Evolutionary conservation across 2,113 vertebrate genomes (phyloP), one percentile per base, ranked within the genome.

Genomic region (Ictidomys tridecemlineatus): DNA sequence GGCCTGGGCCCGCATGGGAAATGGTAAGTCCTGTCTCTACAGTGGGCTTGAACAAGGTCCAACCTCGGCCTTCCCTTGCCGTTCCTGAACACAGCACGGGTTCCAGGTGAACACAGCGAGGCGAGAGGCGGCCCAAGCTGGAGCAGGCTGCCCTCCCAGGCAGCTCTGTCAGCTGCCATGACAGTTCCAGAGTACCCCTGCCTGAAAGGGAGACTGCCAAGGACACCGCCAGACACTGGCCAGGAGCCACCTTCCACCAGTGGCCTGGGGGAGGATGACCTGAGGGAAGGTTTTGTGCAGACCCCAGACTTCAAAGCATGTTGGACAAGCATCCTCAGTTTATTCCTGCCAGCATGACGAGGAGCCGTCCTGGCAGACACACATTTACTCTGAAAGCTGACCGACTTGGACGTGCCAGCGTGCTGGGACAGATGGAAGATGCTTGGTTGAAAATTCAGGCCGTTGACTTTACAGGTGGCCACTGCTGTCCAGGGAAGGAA

Each of bases 41-140:
- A 51, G 89, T n/a, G 1, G 42, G 0, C 26, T 11, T 53, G 53
- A 28, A 17, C 4, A 1, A 1, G 0, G 30, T 5, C 76, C 84
- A 16, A 3, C 51, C 51, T 0, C 30, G 17, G 17, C 14, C 32
- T 26, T 51, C 56, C 56, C n/a, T n/a, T n/a, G n/a, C n/a, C n/a
- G n/a, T n/a, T n/a, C n/a, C n/a, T 5, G 56, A 4, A 3, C 8
- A 0, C 1, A 8, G 34, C 20, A 45, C 0, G 0, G 39, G 2
- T 4, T 69, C 85, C 65, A 51, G 45, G 65, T 3, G 56, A 0
- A 7, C 1, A 28, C 11, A 39, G 73, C 13, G 8, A 45, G 56
- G 7, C 1, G 7, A 56, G 56, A 37, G n/a, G n/a, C 26, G 17
- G 28, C 14, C 12, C 12, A 0, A 45, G 45, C 45, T 13, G 48